Evolutionary conservation across 2,888 invertebrate species (phyloP), one percentile per base, ranked within the genome.

Genomic region (Camponotus fellah): DNA sequence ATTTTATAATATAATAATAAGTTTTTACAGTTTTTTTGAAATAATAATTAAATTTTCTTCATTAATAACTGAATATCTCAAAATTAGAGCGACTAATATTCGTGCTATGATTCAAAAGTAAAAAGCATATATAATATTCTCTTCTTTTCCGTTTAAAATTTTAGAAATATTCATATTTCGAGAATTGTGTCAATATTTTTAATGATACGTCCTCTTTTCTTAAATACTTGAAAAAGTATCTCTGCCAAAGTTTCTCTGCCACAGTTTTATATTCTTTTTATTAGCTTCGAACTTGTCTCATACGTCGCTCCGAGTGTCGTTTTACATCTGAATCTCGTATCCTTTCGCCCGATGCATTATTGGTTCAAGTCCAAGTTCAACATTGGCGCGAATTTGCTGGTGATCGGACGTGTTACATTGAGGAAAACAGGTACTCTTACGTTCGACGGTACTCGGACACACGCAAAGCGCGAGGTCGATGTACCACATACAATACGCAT

Each of bases 311-410:
- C 21, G 37, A 34, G 17, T n/a, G 17, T 62, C 53, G 32, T 72
- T 49, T 82, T 74, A 60, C 34, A 65, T 9, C 32, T 64, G 49
- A 83, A 49, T 34, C 32, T 17, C 49, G 17, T 26, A 8, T 37
- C n/a, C 21, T n/a, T 49, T 2, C 49, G 34, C 12, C 9, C 69
- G 32, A 69, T 60, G 68, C 9, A 62, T 68, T 72, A 76, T 66
- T 77, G 83, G 83, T 82, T 79, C 83, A 79, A 85, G 83, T 85
- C 77, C 77, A 83, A 77, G 76, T 83, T 83, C 83, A 72, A 56
- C 62, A 76, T 65, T 66, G 77, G 76, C 65, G 77, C 72, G 79
- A 71, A 60, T 72, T 79, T 21, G 58, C 21, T 21, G 46, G 12
- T 46, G 26, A 71, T 80, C 60, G 43, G 37, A 17, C 26, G 34